These are phyloP conservation scores for Hylaeus anthracinus DNA, from an alignment of 1,140 invertebrate species.

Conservation along the genomic window DNA sequence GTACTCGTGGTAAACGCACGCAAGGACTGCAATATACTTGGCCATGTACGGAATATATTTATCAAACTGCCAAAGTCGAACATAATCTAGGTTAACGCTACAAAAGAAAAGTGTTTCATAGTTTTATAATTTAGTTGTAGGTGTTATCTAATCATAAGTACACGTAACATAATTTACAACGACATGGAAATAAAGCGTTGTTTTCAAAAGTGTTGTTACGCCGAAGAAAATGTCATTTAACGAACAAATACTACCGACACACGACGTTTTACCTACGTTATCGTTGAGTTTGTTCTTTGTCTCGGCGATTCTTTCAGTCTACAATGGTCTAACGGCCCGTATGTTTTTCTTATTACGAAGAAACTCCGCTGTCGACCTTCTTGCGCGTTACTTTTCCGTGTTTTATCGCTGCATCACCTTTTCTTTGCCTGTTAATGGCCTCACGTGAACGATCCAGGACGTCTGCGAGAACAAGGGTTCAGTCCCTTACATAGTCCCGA, in stretches of 20 bases:
- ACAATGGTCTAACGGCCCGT: no score
- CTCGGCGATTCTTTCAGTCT: neutral
- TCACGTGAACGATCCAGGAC: slow-evolving; percentile 11
- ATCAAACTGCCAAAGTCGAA: slow-evolving; percentile 28
- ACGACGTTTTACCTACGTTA: neutral
- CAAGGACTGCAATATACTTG: neutral
- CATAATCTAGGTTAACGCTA: slow-evolving; percentile 1
- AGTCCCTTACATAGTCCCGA: neutral
- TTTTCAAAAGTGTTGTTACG: neutral
- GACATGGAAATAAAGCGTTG: slow-evolving; percentile 20
- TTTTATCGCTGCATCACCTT: slow-evolving; percentile 36
- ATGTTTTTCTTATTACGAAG: slow-evolving; percentile 10
- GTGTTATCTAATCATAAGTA: neutral
- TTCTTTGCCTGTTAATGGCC: slow-evolving; percentile 46
- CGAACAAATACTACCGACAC: neutral
- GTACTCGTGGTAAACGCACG: neutral
- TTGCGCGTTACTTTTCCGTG: slow-evolving; percentile 16
- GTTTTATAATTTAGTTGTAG: neutral
- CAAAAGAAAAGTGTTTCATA: neutral
- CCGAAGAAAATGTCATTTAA: no score
- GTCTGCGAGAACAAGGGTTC: slow-evolving; percentile 21
- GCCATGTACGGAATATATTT: neutral
- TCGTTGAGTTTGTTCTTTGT: no score
- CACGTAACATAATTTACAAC: neutral
- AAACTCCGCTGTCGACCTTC: neutral